A percentile compares a stretch with the other conserved stretches of the same genome.
Conservation (phyloP, 2,888 invertebrate genomes). For the Pollenia angustigena region DNA sequence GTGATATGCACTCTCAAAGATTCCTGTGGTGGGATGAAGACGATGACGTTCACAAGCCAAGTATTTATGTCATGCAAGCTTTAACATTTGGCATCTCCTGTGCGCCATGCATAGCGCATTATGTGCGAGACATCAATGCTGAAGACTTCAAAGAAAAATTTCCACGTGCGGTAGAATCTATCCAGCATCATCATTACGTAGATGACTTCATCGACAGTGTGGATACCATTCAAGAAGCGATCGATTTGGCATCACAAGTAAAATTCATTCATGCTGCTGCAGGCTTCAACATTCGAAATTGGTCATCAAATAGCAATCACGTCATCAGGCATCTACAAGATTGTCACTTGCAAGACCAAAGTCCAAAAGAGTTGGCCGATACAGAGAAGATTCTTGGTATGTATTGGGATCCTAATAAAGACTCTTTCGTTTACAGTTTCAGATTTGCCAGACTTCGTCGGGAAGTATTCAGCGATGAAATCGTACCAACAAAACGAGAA, state of each 20-base stretch:
- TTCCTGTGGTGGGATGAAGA: constrained; percentile 74
- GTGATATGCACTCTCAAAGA: constrained; percentile 63
- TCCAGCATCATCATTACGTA: constrained; percentile 17
- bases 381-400: constrained; percentile 63
- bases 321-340: neutral
- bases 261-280: constrained; percentile 45
- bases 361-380: neutral
- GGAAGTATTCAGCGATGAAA: constrained; percentile 33
- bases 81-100: constrained; percentile 68
- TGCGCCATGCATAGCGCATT: constrained; percentile 66
- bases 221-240: neutral
- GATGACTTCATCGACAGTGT: constrained; percentile 39
- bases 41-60: constrained; percentile 55
- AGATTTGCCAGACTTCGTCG: constrained; percentile 65
- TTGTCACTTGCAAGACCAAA: neutral
- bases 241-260: constrained; percentile 37
- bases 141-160: constrained; percentile 5
- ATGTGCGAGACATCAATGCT: constrained; percentile 58
- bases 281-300: constrained; percentile 63
- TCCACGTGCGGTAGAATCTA: constrained; percentile 49
- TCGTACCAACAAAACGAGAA: constrained; percentile 62
- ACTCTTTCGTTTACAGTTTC: constrained; percentile 58
- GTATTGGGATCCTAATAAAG: constrained; percentile 66
- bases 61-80: constrained; percentile 72
- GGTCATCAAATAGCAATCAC: constrained; percentile 40